Evolutionary conservation across 1,140 invertebrate genomes (phyloP).

Genomic region (Meloidogyne exigua): DNA sequence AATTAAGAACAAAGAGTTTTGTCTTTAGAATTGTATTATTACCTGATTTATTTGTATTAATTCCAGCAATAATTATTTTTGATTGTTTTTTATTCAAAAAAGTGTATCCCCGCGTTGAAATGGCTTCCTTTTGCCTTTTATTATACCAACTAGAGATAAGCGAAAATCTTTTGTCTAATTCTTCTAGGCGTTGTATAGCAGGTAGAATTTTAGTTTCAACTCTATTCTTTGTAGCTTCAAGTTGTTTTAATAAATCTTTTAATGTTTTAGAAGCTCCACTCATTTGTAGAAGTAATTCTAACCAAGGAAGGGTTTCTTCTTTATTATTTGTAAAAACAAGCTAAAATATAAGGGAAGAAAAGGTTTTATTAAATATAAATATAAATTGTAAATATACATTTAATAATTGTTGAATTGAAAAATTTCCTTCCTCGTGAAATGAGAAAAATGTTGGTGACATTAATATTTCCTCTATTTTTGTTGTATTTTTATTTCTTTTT

Average conservation of each 20-base stretch:
- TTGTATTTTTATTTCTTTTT: background rate
- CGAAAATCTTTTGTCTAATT: slow-evolving; percentile 22
- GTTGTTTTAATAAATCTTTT: background rate
- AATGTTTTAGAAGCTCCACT: slow-evolving; percentile 20
- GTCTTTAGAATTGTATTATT: too few relatives aligned
- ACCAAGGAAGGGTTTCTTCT: slow-evolving; percentile 28
- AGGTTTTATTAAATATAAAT: too few relatives aligned
- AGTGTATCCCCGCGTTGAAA: slow-evolving; percentile 26
- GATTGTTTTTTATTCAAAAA: slow-evolving; percentile 21
- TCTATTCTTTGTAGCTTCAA: background rate
- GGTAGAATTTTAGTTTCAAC: slow-evolving; percentile 22
- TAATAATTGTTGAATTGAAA: slow-evolving; percentile 29
- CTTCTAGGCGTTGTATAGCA: slow-evolving; percentile 15
- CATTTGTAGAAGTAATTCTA: slow-evolving; percentile 29
- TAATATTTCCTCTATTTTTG: slow-evolving; percentile 5
- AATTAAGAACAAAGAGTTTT: too few relatives aligned
- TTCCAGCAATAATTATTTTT: slow-evolving; percentile 3
- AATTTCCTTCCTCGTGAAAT: slow-evolving; percentile 35
- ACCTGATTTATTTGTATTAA: background rate
- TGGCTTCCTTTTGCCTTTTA: slow-evolving; percentile 15
- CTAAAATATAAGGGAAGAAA: background rate
- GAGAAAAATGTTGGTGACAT: slow-evolving; percentile 37
- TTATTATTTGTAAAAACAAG: slow-evolving; percentile 7
- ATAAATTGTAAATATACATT: background rate
- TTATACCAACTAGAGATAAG: background rate